phyloP scores from a whole-genome alignment of 2,888 invertebrate species.

The Agonopterix subpropinquella region DNA sequence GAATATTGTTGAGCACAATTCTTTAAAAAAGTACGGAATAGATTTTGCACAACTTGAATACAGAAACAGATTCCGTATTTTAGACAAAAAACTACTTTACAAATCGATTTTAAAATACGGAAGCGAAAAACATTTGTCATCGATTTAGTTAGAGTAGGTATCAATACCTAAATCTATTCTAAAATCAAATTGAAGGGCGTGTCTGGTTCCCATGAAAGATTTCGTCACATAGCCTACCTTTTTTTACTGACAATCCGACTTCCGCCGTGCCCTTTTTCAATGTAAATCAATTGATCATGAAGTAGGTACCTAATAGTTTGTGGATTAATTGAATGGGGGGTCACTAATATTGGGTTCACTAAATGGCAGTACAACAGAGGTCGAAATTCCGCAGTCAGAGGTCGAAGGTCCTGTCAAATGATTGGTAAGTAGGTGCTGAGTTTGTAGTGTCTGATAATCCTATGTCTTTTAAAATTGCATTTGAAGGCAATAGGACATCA shows the following conservation, averaged over 20 bases:
- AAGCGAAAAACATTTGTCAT: slow-evolving; percentile 9
- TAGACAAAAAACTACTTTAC: neutral
- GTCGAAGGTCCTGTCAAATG: no score
- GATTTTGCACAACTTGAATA: no score
- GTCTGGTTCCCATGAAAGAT: slow-evolving; percentile 30
- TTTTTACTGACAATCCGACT: slow-evolving; percentile 19
- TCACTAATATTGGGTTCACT: no score
- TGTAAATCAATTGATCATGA: neutral
- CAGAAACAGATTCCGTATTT: neutral
- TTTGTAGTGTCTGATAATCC: no score
- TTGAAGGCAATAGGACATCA: no score
- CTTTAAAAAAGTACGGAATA: no score
- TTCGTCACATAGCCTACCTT: slow-evolving; percentile 16
- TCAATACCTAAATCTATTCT: neutral
- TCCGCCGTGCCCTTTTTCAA: slow-evolving; percentile 20
- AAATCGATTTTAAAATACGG: neutral
- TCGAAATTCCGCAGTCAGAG: no score
- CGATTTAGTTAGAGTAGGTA: slow-evolving; percentile 10
- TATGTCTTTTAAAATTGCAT: no score
- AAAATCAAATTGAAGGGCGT: slow-evolving; percentile 30
- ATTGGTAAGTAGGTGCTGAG: no score
- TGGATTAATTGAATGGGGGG: no score
- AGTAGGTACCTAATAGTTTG: neutral
- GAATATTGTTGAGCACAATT: no score
- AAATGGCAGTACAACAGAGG: no score